A percentile compares a stretch with the other conserved stretches of the same genome.
Conservation (phyloP, 2,888 invertebrate species). For the Diogma glabrata region DNA sequence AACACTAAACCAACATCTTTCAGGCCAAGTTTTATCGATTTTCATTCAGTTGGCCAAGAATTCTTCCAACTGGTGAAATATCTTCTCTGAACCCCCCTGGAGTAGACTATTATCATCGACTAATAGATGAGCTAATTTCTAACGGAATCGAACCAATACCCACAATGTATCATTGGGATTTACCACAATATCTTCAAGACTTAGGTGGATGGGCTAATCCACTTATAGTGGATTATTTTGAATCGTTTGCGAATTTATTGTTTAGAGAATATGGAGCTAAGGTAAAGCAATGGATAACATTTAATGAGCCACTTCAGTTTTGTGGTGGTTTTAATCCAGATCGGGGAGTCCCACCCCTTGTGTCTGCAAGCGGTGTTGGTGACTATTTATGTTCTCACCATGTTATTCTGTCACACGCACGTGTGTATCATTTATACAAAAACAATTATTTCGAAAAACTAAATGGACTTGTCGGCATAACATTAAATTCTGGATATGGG, state of each 20-base stretch:
- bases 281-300: constrained; percentile 45
- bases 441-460: constrained; percentile 18
- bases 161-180: constrained; percentile 44
- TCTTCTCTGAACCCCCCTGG: constrained; percentile 30
- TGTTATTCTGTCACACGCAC: constrained; percentile 42
- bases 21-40: constrained; percentile 18
- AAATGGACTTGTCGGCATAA: constrained; percentile 27
- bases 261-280: constrained; percentile 39
- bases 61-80: constrained; percentile 45
- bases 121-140: not conserved
- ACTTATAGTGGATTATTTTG: constrained; percentile 37
- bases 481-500: constrained; percentile 23
- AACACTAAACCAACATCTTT: no score
- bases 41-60: constrained; percentile 27
- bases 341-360: constrained; percentile 22
- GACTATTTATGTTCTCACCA: constrained; percentile 42
- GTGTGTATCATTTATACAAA: constrained; percentile 35
- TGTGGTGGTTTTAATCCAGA: constrained; percentile 39
- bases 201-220: constrained; percentile 42
- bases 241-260: constrained; percentile 37
- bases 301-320: constrained; percentile 43
- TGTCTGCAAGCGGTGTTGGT: constrained; percentile 37
- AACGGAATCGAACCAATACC: constrained; percentile 47
- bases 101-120: not conserved
- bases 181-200: constrained; percentile 42